Conservation (phyloP, 2,113 vertebrate species). For the human (Homo sapiens) region GRCh38 chr11:111591001-111591500, state of each 20-base stretch:
- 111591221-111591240: neutral
- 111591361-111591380: neutral
- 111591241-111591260: neutral
- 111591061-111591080: neutral
- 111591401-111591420: neutral
- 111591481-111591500: neutral
- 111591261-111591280: neutral
- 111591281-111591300: neutral
- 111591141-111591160: neutral
- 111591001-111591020: neutral
- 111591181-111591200: neutral
- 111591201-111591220: neutral
- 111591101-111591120: neutral
- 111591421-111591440: neutral
- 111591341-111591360: constrained; percentile 13
- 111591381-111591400: constrained; percentile 5
- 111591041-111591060: neutral
- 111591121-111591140: neutral
- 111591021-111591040: neutral
- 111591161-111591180: neutral
- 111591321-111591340: neutral
- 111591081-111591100: neutral
- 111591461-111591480: neutral
- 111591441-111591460: neutral
- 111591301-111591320: neutral